Evolutionary conservation across 2,888 invertebrate species (phyloP), one percentile per base, ranked within the genome.

Genomic region (Tiliacea aurago): DNA sequence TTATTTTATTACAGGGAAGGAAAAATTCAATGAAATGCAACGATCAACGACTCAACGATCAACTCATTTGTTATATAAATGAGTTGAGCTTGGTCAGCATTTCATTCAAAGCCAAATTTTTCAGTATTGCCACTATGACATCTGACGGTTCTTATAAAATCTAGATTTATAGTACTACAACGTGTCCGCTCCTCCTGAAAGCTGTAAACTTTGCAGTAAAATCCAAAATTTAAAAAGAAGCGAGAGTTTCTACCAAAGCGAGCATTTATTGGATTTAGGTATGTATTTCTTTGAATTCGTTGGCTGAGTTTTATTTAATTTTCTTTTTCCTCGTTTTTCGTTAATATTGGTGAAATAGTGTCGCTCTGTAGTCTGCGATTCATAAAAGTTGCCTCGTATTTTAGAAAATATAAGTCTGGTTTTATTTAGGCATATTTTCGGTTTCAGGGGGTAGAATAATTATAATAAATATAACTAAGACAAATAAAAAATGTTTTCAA

Each of bases 151-250:
- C 56, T 59, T 64, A 72, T 81, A 61, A 83, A 72, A 76, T 70
- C 56, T 70, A 82, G 65, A 67, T 81, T 69, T 67, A 62, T 56
- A 28, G 51, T 51, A 73, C 51, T 45, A 62, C 56, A 62, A 45
- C 61, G 7, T 65, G 49, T 75, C 53, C 15, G 55, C 28, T 67
- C 49, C 59, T 65, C 53, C 58, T 49, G 56, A 63, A 64, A 65
- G 71, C 65, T 81, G 69, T 83, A 83, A 82, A 82, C 45, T 82
- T 61, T 45, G 69, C 66, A 59, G 70, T 80, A 71, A 81, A 78
- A 74, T 65, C 45, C 45, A 58, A 69, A 75, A 69, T 83, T 68
- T 72, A 49, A 72, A 73, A 83, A 65, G 68, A 41, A 71, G 47
- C 65, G 47, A 59, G 65, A 43, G 51, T 55, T 78, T 78, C 61